Evolutionary conservation across 2,797 vertebrate species (phyloP).

Genomic region (Poecilia velifera): DNA sequence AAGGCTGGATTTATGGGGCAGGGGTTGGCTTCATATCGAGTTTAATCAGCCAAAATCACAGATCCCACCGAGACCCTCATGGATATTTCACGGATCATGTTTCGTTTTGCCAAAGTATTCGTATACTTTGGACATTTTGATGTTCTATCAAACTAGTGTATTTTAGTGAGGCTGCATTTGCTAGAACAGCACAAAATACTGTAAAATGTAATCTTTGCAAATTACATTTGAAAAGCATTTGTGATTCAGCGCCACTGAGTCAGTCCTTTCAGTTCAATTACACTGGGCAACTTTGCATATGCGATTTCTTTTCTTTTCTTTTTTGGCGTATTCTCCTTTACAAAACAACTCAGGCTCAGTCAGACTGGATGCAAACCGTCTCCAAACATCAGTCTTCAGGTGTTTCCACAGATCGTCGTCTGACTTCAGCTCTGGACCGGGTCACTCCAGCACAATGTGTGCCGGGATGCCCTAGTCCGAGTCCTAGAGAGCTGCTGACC

Average conservation of each 20-base stretch:
- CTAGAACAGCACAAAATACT: neutral
- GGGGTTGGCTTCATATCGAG: conserved; percentile 28
- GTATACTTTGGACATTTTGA: neutral
- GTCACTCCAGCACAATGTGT: neutral
- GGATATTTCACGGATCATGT: conserved; percentile 14
- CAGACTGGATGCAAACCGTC: neutral
- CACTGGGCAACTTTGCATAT: neutral
- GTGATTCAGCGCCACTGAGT: neutral
- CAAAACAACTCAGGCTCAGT: neutral
- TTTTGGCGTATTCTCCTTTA: neutral
- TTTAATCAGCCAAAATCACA: conserved; percentile 22
- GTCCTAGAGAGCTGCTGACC: neutral
- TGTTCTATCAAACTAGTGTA: neutral
- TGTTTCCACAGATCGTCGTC: neutral
- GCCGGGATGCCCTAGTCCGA: neutral
- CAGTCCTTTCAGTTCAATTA: neutral
- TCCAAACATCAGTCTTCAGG: neutral
- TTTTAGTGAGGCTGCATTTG: neutral
- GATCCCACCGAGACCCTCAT: conserved; percentile 17
- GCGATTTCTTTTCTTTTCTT: neutral
- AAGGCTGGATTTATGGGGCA: conserved; percentile 17
- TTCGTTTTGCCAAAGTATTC: neutral
- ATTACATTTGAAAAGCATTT: neutral
- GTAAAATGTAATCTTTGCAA: neutral
- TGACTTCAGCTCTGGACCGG: neutral